These are phyloP conservation scores for Pseudomyrmex pallidus DNA, from an alignment of 1,140 invertebrate genomes.

Conservation along the genomic window DNA sequence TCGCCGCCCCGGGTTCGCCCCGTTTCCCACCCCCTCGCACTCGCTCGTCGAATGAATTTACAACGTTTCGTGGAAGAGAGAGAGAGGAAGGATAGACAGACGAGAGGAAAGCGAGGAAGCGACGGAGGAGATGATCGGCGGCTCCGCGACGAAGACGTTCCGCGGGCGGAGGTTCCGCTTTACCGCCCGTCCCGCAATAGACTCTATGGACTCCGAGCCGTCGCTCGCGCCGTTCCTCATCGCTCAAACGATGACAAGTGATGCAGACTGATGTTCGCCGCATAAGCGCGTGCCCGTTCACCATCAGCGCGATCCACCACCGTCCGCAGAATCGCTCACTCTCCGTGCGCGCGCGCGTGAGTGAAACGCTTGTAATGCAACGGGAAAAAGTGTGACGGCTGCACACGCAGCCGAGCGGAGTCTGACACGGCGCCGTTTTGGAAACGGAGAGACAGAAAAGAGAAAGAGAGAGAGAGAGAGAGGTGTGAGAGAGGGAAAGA, in stretches of 20 bases:
- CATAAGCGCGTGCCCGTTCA: conserved; percentile 50
- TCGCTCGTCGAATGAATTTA: conserved; percentile 62
- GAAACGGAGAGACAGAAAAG: conserved; percentile 14
- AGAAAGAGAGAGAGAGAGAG: conserved; percentile 10
- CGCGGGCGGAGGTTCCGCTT: conserved; percentile 51
- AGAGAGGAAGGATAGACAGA: not conserved
- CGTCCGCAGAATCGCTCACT: conserved; percentile 21
- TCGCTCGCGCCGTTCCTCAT: conserved; percentile 65
- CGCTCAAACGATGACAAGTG: conserved; percentile 78
- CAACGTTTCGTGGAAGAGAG: conserved; percentile 40
- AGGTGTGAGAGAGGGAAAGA: not conserved
- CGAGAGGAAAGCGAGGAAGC: not conserved
- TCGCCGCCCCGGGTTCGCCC: conserved; percentile 2
- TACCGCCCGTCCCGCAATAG: conserved; percentile 66
- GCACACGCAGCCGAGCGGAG: conserved; percentile 16
- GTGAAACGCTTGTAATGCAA: conserved; percentile 38
- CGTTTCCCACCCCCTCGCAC: not conserved
- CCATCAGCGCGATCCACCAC: conserved; percentile 26
- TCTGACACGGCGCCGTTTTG: conserved; percentile 37
- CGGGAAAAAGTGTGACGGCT: conserved; percentile 51
- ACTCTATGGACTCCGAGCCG: conserved; percentile 49
- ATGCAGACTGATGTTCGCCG: conserved; percentile 77
- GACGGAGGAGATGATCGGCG: conserved; percentile 13
- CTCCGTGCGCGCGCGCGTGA: not conserved
- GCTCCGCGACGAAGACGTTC: conserved; percentile 53